Evolutionary conservation across 92 coral and sea anemone genomes (phyloP).

Genomic region (Porites rus): DNA sequence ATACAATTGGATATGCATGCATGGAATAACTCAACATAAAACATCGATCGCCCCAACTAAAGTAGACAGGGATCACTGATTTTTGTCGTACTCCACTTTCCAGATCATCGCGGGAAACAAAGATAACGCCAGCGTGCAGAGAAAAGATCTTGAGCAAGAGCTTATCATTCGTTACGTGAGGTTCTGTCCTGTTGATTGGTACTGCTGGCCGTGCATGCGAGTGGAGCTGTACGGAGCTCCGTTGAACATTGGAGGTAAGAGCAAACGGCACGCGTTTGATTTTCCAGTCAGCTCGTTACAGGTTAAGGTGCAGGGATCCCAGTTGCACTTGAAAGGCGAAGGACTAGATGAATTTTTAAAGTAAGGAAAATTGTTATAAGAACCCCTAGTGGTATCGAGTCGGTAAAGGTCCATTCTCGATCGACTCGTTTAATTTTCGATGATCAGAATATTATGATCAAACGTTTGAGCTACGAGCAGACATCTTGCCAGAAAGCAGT

Average conservation of each 20-base stretch:
- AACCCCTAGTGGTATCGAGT: too few species aligned
- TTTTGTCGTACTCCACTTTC: background rate
- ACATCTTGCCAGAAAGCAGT: too few species aligned
- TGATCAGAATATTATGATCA: too few species aligned
- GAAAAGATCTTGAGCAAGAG: constrained; percentile 61
- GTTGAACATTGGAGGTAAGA: constrained; percentile 46
- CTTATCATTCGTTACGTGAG: constrained; percentile 73
- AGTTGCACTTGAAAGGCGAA: too few species aligned
- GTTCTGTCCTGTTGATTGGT: constrained; percentile 86
- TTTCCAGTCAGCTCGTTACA: background rate
- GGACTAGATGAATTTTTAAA: too few species aligned
- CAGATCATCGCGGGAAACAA: constrained; percentile 82
- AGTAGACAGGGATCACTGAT: background rate
- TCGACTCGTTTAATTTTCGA: too few species aligned
- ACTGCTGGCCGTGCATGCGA: constrained; percentile 89
- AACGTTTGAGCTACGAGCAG: too few species aligned
- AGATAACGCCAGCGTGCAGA: constrained; percentile 65
- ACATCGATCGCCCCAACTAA: background rate
- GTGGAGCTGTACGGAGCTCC: constrained; percentile 81
- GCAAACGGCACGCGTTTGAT: background rate
- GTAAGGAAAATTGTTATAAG: too few species aligned
- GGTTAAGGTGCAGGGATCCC: background rate
- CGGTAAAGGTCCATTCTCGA: too few species aligned
- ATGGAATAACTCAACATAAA: background rate
- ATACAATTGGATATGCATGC: background rate